Percentiles rank a stretch among this genome's conserved stretches.
phyloP scores from a whole-genome alignment of 2,113 vertebrate species.

The Vombatus ursinus region DNA sequence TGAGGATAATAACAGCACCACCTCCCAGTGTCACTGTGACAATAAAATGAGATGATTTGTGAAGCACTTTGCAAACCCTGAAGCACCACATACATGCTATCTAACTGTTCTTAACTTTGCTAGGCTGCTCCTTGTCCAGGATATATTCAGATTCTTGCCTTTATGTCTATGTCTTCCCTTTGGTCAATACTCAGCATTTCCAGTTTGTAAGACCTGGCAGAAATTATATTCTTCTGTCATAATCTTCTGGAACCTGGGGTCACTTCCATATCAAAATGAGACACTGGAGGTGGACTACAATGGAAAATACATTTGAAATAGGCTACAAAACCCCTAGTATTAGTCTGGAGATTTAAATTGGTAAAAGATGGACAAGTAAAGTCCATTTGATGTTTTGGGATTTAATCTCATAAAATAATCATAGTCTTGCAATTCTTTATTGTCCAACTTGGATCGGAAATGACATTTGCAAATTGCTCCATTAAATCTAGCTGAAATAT shows the following conservation, averaged over 20 bases:
- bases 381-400: slow-evolving; percentile 25
- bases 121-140: background rate
- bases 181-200: background rate
- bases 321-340: background rate
- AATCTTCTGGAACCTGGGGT: background rate
- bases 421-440: background rate
- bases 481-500: slow-evolving; percentile 57
- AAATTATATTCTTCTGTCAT: background rate
- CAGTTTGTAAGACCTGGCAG: background rate
- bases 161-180: background rate
- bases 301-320: background rate
- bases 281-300: background rate
- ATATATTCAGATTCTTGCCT: background rate
- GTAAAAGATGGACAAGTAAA: background rate
- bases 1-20: too few relatives aligned
- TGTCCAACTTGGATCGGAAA: slow-evolving; percentile 60
- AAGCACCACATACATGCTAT: background rate
- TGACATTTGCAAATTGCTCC: slow-evolving; percentile 64
- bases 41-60: too few relatives aligned
- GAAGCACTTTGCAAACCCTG: too few relatives aligned
- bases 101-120: background rate
- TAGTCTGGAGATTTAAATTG: slow-evolving; percentile 15
- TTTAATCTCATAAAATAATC: slow-evolving; percentile 63
- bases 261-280: background rate
- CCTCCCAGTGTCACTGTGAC: too few relatives aligned